Conservation (phyloP, 2,113 vertebrate species). For the Vombatus ursinus region DNA sequence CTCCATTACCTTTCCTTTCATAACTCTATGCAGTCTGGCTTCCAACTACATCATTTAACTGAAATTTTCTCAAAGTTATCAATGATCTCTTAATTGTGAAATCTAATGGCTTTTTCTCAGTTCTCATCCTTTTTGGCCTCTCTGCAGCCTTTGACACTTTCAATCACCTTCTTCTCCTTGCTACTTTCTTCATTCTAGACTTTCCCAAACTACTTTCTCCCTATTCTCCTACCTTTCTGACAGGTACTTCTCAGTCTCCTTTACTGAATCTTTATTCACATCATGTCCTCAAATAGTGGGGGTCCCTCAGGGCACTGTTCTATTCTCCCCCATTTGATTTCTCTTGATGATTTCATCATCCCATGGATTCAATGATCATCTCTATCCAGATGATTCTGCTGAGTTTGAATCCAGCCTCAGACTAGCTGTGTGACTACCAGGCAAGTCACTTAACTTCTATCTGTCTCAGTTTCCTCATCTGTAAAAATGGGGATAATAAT, state of each 20-base stretch:
- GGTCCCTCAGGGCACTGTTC: background rate
- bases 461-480: background rate
- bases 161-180: background rate
- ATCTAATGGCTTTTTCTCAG: background rate
- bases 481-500: background rate
- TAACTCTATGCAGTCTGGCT: background rate
- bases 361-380: background rate
- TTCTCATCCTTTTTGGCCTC: background rate
- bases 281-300: background rate
- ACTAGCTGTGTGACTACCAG: background rate
- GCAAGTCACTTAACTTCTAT: background rate
- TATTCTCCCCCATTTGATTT: background rate
- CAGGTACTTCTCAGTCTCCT: background rate
- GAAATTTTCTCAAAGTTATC: background rate
- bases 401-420: background rate
- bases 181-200: background rate
- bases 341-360: background rate
- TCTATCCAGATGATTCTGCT: background rate
- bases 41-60: background rate
- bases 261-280: background rate
- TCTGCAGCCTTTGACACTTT: background rate
- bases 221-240: background rate
- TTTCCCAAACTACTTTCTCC: background rate
- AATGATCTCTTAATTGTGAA: background rate
- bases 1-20: background rate